These are phyloP conservation scores for Nannospalax galili DNA, from an alignment of 2,113 vertebrate genomes.

Conservation along the genomic window DNA sequence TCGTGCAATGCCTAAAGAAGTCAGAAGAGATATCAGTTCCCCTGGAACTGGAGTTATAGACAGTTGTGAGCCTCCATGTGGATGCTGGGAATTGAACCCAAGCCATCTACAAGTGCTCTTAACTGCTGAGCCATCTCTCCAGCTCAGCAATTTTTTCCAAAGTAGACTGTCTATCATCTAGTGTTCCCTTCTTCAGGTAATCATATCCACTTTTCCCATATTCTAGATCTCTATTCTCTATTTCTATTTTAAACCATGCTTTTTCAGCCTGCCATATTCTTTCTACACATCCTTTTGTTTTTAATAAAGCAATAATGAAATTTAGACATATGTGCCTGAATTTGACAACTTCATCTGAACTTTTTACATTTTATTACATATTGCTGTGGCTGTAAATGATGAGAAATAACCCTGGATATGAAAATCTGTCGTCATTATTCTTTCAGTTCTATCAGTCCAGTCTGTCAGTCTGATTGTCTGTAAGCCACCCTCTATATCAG, in stretches of 20 bases:
- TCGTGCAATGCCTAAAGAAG: too few relatives aligned
- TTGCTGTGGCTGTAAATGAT: neutral
- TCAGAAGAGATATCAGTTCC: too few relatives aligned
- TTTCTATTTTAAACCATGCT: neutral
- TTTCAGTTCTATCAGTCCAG: neutral
- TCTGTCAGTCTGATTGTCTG: neutral
- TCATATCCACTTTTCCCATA: neutral
- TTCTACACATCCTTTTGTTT: constrained; percentile 4
- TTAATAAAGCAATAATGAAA: constrained; percentile 15
- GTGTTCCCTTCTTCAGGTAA: neutral
- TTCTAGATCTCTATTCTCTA: neutral
- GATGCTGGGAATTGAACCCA: too few relatives aligned
- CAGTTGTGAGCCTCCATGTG: too few relatives aligned
- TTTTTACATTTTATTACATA: neutral
- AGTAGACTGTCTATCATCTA: neutral
- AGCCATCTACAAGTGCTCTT: too few relatives aligned
- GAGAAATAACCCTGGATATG: neutral
- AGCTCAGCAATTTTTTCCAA: neutral
- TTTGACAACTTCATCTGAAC: neutral
- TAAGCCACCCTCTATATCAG: neutral
- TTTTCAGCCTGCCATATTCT: neutral
- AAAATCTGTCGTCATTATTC: neutral
- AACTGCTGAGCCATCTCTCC: too few relatives aligned
- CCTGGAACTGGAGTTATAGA: too few relatives aligned
- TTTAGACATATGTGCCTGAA: neutral